phyloP scores from a whole-genome alignment of 2,888 invertebrate genomes.

The Boloria euphrosyne region DNA sequence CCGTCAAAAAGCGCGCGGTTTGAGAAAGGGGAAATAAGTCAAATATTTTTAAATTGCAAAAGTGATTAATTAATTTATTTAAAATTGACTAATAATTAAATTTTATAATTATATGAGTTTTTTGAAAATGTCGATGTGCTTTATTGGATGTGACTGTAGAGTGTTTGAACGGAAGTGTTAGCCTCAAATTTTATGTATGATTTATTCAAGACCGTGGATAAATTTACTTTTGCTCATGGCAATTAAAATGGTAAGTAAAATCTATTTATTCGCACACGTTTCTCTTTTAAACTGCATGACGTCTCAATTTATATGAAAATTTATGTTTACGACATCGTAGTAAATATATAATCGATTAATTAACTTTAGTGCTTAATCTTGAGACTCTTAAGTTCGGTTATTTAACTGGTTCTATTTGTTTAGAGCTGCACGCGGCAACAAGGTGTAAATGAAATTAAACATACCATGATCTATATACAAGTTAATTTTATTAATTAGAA shows the following conservation, averaged over 20 bases:
- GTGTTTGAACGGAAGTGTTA: slow-evolving; percentile 68
- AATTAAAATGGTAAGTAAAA: slow-evolving; percentile 76
- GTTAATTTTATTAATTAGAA: slow-evolving; percentile 23
- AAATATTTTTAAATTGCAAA: slow-evolving; percentile 12
- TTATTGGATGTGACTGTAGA: slow-evolving; percentile 44
- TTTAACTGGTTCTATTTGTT: slow-evolving; percentile 16
- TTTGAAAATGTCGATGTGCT: slow-evolving; percentile 44
- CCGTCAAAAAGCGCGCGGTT: slow-evolving; percentile 38
- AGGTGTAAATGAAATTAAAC: slow-evolving; percentile 27
- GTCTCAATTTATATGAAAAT: slow-evolving; percentile 41
- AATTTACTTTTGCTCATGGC: slow-evolving; percentile 78
- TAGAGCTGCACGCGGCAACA: slow-evolving; percentile 21
- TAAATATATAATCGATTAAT: slow-evolving; percentile 13
- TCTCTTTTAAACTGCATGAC: slow-evolving; percentile 32
- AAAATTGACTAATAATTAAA: background rate
- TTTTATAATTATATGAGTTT: slow-evolving; percentile 24
- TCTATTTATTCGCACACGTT: slow-evolving; percentile 27
- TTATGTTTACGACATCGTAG: slow-evolving; percentile 14
- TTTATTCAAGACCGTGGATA: slow-evolving; percentile 80
- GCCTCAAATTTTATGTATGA: slow-evolving; percentile 79
- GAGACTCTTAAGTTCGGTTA: background rate
- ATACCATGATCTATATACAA: slow-evolving; percentile 19
- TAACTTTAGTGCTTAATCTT: slow-evolving; percentile 3
- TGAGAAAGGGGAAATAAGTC: slow-evolving; percentile 17
- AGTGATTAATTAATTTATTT: slow-evolving; percentile 9